A percentile compares a stretch with the other conserved stretches of the same genome.
Conservation (phyloP, 2,888 invertebrate species). For the Ormia ochracea region DNA sequence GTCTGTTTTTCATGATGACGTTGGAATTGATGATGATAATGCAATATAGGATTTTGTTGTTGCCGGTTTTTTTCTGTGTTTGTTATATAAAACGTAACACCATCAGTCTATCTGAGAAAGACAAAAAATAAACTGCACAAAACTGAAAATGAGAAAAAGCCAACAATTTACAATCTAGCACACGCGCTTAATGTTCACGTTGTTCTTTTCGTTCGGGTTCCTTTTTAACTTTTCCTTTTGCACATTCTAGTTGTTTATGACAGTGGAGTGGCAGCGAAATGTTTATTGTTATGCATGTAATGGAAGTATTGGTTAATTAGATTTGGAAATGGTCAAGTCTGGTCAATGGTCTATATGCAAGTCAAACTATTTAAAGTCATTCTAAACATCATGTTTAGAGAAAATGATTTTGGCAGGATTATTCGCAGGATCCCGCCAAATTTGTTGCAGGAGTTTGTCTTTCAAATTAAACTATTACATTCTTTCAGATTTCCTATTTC, state of each 20-base stretch:
- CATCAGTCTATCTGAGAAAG: constrained; percentile 19
- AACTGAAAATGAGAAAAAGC: constrained; percentile 6
- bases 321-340: not conserved
- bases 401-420: too few relatives aligned
- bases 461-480: too few relatives aligned
- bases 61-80: constrained; percentile 22
- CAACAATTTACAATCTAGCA: constrained; percentile 56
- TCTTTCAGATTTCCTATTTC: too few relatives aligned
- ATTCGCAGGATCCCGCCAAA: too few relatives aligned
- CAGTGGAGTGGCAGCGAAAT: not conserved
- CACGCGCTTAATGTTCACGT: constrained; percentile 56
- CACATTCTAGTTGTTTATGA: constrained; percentile 43
- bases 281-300: not conserved
- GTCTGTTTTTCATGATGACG: constrained; percentile 44
- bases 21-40: constrained; percentile 51
- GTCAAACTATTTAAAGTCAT: too few relatives aligned
- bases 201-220: constrained; percentile 40
- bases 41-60: constrained; percentile 32
- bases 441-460: too few relatives aligned
- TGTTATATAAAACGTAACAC: constrained; percentile 49
- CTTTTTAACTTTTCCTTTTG: constrained; percentile 25
- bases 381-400: too few relatives aligned
- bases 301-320: not conserved
- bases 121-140: constrained; percentile 18
- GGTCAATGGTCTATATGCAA: too few relatives aligned